Base-by-base conservation (phyloP, 2,797 vertebrate species). In the Babyrousa celebensis region DNA sequence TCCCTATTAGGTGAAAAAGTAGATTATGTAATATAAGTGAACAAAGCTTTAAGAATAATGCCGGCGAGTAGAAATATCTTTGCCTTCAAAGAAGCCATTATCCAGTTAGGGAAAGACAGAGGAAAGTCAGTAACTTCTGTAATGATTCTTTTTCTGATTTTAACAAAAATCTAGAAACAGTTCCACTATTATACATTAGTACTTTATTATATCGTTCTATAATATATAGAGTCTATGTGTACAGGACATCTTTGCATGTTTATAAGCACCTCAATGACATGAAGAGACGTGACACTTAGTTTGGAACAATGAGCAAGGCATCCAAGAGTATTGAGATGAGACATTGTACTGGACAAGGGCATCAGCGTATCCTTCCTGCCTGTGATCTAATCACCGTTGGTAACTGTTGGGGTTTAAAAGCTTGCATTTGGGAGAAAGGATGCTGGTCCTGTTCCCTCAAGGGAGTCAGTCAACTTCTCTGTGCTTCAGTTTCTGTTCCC, bases 1-100 rank as follows among this genome's bases (percentile, higher is more conserved):
- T 88, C 63, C 63, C 92, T 77, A 62, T 65, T 78, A 85, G 40
- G 58, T 96, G 48, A 75, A 88, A 89, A 82, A 32, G 4, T 84
- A 63, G 32, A 67, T 87, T 70, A 15, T 52, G 17, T 58, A 52
- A 63, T 75, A 79, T 56, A 72, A 74, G 6, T 54, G 14, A 83
- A 70, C 43, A 43, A 65, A 75, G 27, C 32, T 40, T 56, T 11
- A n/a, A 20, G 40, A 71, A 63, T 62, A 36, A 17, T 48, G 23
- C 15, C 40, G 2, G 5, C 4, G 20, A 83, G 12, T 48, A 36
- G 36, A 25, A 17, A 29, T 52, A 12, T 62, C 15, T 92, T 48
- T 89, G 36, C 17, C 32, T 52, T 89, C 70, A 60, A 43, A 74
- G 23, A 54, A 4, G 21, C 40, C 36, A 6, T 74, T 58, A 11